Evolutionary conservation across 2,888 invertebrate genomes (phyloP), one percentile per base, ranked within the genome.

Genomic region (Elysia crispata): DNA sequence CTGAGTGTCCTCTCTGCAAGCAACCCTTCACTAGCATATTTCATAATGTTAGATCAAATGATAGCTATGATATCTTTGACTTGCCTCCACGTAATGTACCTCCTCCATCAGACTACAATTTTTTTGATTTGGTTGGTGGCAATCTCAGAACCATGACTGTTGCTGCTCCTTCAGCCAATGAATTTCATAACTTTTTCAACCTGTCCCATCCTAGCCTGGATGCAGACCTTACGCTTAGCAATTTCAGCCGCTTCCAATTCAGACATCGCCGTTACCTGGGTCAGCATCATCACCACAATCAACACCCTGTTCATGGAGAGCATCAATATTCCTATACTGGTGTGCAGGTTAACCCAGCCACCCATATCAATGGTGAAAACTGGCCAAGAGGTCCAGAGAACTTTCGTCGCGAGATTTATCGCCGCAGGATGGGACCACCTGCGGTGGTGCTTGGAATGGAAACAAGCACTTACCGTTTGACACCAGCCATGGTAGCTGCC

Each of bases 21-120:
- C 96, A 97, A 91, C 94, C 95, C 3, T 98, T 98, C 92, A 96
- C 95, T 87, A 95, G 96, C 11, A 98, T 98, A 80, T 96, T 98
- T 82, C 97, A 98, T 92, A 97, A 97, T 94, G 96, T 98, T 3
- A 95, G 95, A 85, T 96, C 97, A 0, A 95, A 95, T 90, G 94
- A 95, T 84, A 96, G 97, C 87, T 98, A 96, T 92, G 97, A 98
- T 87, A 79, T 79, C 64, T 79, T 75, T 69, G 75, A 79, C 18
- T 69, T 79, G 11, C 79, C 79, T 95, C 97, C 90, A 96, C 97
- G 90, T 92, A 93, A 84, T 90, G 94, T 73, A 90, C 85, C 49
- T 54, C 77, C 33, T 20, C 70, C 69, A n/a, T 30, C 31, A 41
- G 70, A 72, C 33, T 69, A 76, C 49, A 64, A 25, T 49, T 72